Evolutionary conservation across 2,888 invertebrate species (phyloP), one percentile per base, ranked within the genome.

Genomic region (Phytoseiulus persimilis): DNA sequence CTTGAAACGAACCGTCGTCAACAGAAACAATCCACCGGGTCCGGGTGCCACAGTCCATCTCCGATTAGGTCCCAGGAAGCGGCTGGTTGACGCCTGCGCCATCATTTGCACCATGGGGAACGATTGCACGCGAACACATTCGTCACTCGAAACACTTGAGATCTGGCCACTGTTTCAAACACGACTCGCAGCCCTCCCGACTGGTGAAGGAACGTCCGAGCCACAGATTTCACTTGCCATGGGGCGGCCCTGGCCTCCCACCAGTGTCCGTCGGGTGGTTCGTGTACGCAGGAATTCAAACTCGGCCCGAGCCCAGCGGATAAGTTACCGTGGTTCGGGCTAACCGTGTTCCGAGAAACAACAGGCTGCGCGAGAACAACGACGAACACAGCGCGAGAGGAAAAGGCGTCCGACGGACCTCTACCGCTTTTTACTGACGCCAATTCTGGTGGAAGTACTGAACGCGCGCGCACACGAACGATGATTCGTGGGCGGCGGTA

Each of bases 41-140:
- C 87, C 87, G 2, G 87, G 6, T 23, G 87, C 87, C 33, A 87
- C 87, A 31, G 87, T 87, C 87, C 87, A 87, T 14, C 87, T 33
- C n/a, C 87, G 87, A 32, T 32, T 87, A n/a, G 87, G 28, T n/a
- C 23, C 65, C 65, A 65, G 65, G 28, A 65, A 65, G 18, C 65
- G 65, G 65, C 28, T 28, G 65, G 65, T 14, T 6, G 65, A 65
- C 5, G 65, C 65, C 28, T 65, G 65, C 5, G 65, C 14, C 65
- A 23, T 65, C 65, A 65, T 65, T 65, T 65, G 65, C 65, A 65
- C 65, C 65, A 65, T 65, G 14, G 65, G 65, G 65, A 65, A 65
- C 65, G 65, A 65, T 65, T 28, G 65, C 65, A 65, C 65, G 14
- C 65, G 65, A 6, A 18, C 65, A 65, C 65, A 65, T 65, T 23